A percentile compares a stretch with the other conserved stretches of the same genome.
Evolutionary conservation across 2,797 vertebrate species (phyloP).

Genomic region (Phoxinus dragarum): DNA sequence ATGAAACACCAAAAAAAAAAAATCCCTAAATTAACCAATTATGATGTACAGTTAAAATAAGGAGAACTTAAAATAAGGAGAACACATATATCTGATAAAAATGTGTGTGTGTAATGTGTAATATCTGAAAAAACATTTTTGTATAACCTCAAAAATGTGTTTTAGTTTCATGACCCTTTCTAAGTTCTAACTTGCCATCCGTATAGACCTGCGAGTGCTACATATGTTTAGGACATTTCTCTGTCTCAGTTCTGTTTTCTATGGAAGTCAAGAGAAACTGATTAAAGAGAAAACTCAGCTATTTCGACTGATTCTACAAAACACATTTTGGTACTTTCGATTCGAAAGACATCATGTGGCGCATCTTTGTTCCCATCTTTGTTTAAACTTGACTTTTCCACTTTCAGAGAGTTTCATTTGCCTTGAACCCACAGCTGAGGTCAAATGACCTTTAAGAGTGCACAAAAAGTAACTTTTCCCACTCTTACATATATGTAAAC

Average conservation of each 20-base stretch:
- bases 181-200: background rate
- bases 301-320: background rate
- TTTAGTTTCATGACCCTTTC: background rate
- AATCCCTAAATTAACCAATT: background rate
- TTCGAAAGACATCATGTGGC: background rate
- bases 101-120: too few species aligned
- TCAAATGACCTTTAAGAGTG: background rate
- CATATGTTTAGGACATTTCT: background rate
- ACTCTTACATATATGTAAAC: background rate
- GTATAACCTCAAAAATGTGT: background rate
- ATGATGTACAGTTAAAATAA: background rate
- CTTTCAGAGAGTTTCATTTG: background rate
- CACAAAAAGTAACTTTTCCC: background rate
- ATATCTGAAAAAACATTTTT: too few species aligned
- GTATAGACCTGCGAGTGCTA: background rate
- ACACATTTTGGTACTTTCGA: background rate
- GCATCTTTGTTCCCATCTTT: background rate
- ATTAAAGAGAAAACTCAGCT: background rate
- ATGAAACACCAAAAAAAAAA: background rate
- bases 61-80: background rate
- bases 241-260: slow-evolving; percentile 40
- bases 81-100: too few species aligned
- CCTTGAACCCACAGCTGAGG: background rate
- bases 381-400: background rate
- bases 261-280: background rate